phyloP scores from a whole-genome alignment of 2,888 invertebrate genomes.

The Elegia similella region DNA sequence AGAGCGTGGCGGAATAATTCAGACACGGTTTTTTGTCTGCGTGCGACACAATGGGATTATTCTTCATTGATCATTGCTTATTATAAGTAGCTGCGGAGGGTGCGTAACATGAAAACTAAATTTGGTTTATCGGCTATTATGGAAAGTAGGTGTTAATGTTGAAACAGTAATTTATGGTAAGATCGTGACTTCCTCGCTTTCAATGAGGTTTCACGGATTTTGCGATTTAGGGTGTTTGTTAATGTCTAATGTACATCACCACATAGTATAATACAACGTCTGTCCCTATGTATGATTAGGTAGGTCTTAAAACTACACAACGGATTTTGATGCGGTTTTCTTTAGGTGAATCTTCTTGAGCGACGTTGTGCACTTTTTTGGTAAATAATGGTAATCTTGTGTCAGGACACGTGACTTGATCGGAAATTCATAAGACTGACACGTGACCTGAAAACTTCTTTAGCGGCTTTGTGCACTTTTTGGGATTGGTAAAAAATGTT shows the following conservation, averaged over 20 bases:
- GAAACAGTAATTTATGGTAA: slow-evolving; percentile 70
- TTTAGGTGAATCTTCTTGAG: no score
- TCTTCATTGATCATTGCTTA: slow-evolving; percentile 81
- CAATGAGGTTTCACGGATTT: slow-evolving; percentile 49
- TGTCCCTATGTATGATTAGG: no score
- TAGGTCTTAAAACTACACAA: no score
- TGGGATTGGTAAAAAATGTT: no score
- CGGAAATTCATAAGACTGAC: no score
- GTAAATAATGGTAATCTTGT: no score
- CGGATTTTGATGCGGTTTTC: no score
- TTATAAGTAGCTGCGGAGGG: slow-evolving; percentile 77
- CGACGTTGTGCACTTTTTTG: no score
- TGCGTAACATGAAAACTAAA: slow-evolving; percentile 81
- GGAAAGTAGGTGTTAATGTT: slow-evolving; percentile 81
- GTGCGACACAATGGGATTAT: slow-evolving; percentile 77
- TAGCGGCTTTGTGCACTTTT: no score
- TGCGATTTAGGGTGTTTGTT: slow-evolving; percentile 12
- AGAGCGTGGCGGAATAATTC: slow-evolving; percentile 77
- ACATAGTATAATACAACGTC: background rate
- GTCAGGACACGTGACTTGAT: no score
- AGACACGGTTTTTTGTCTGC: slow-evolving; percentile 78
- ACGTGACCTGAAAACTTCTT: no score
- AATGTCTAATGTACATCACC: background rate
- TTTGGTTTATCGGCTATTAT: slow-evolving; percentile 82
- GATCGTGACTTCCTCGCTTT: slow-evolving; percentile 73